Base-by-base conservation (phyloP, 2,113 vertebrate genomes). In the Glaucidium brasilianum region DNA sequence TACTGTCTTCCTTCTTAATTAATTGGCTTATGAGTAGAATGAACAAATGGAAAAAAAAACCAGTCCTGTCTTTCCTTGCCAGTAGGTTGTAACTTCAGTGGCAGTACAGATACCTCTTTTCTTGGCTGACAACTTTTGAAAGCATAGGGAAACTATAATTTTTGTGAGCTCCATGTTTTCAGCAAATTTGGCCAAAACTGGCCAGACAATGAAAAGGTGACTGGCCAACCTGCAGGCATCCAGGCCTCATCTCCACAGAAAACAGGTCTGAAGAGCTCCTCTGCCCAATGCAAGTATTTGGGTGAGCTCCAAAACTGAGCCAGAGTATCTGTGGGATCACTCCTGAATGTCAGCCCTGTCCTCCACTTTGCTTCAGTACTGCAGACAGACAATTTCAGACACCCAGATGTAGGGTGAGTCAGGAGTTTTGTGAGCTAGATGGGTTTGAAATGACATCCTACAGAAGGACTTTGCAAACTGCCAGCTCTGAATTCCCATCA, bases 61-160 rank as follows among this genome's bases (percentile, higher is more conserved):
- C 25, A 88, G 69, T 75, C 4, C 4, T 0, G 1, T 64, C 32
- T 82, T 63, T 12, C n/a, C 66, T 71, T 45, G n/a, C 37, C 32
- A 39, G 6, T 25, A 49, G 12, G 8, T 5, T 29, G 32, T 56
- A 77, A 34, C 23, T 90, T 74, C n/a, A 53, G 30, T 10, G 62
- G 50, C 45, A 55, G 52, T 18, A 71, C 32, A 50, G 76, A 49
- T 0, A 0, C 19, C 22, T 68, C 39, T 37, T 62, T 56, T 25
- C 34, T 47, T 69, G 53, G 22, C 43, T 56, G 58, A 68, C 13
- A 75, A 11, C 49, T 56, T 71, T 32, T 68, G 45, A 90, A 93
- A 90, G 25, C 19, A 53, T 2, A 53, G 9, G 12, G 63, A 45
- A 85, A 85, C 1, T 2, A 21, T 9, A 49, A 19, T 43, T 83